phyloP scores from a whole-genome alignment of 1,140 invertebrate species.

The Plectus sambesii region DNA sequence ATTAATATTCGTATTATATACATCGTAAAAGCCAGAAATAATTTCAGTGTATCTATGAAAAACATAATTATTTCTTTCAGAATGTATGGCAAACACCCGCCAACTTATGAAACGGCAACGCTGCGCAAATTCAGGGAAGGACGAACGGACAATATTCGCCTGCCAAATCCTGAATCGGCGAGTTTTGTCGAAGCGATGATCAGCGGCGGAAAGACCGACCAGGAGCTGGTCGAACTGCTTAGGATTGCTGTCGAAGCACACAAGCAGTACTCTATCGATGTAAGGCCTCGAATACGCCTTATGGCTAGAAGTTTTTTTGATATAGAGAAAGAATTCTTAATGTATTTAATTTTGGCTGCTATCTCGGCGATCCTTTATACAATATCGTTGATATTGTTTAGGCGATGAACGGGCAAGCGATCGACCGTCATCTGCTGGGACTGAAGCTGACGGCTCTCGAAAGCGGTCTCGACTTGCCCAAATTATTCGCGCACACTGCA shows the following conservation, averaged over 20 bases:
- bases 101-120: slow-evolving; percentile 53
- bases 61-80: too few species aligned
- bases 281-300: too few species aligned
- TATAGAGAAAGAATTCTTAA: too few species aligned
- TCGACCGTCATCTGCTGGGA: slow-evolving; percentile 53
- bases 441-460: slow-evolving; percentile 46
- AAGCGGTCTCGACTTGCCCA: slow-evolving; percentile 24
- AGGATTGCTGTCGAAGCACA: slow-evolving; percentile 63
- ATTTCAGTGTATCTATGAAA: too few species aligned
- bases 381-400: too few species aligned
- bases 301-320: too few species aligned
- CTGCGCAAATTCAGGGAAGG: slow-evolving; percentile 51
- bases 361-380: too few species aligned
- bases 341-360: too few species aligned
- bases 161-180: slow-evolving; percentile 45
- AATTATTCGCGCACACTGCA: slow-evolving; percentile 23
- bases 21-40: too few species aligned
- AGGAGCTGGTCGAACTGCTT: slow-evolving; percentile 52
- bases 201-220: slow-evolving; percentile 7
- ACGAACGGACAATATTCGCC: slow-evolving; percentile 52
- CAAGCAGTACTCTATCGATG: slow-evolving; percentile 64
- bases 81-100: slow-evolving; percentile 44
- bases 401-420: slow-evolving; percentile 47
- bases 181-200: slow-evolving; percentile 27
- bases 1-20: too few species aligned